Evolutionary conservation across 1,140 invertebrate species (phyloP), one percentile per base, ranked within the genome.

Genomic region (Pseudomyrmex gracilis): DNA sequence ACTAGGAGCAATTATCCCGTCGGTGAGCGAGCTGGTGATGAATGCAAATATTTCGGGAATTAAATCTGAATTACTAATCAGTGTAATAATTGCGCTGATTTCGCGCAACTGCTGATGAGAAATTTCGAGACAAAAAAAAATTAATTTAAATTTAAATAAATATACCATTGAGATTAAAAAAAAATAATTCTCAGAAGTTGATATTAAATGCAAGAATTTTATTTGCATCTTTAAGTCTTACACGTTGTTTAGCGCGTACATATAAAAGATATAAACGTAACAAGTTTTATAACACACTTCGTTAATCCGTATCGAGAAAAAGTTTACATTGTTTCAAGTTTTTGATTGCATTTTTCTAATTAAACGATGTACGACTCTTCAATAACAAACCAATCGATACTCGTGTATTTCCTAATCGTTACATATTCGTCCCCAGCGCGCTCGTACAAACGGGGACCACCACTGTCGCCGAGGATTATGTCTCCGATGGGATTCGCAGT

Each of bases 401-500:
- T 34, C 1, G 20, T 47, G 22, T 60, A 20, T 17, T 22, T 20
- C 43, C 45, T 60, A 9, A 63, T 73, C 24, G 17, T 61, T 51
- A 61, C 60, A 67, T 66, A 64, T 12, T 9, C 73, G 22, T 71
- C 7, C 64, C 47, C 68, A 94, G 93, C 90, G 63, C 91, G 92
- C 70, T 88, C 90, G 5, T 92, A 94, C 47, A 89, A 92, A 86
- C 85, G 90, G 15, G 93, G 93, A 57, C 89, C 91, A 0, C 92
- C 95, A 8, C 95, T 95, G 47, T 95, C 96, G 2, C 95, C 96
- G 5, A 94, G 95, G 17, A 96, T 96, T 49, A 96, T 97, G 96
- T 96, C 96, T 0, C 95, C 96, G 1, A 95, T 96, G 93, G 96
- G 96, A 5, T 96, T 96, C 84, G 95, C 95, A 0, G 95, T 96